Evolutionary conservation across 1,140 invertebrate genomes (phyloP).

Genomic region (Anagrus nilaparvatae): DNA sequence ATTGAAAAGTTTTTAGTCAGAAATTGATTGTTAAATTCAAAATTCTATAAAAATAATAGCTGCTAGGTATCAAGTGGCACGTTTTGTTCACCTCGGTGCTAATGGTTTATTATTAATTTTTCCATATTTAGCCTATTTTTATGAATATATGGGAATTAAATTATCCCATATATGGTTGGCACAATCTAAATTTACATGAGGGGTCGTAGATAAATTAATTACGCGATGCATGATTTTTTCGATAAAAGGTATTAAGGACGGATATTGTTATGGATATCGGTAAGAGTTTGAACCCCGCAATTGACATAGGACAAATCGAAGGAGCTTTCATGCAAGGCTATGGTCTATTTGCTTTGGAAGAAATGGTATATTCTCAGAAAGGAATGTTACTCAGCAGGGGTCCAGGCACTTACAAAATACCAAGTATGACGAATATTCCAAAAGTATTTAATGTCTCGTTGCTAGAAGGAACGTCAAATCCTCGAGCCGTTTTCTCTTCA

Average conservation of each 20-base stretch:
- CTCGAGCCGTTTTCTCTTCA: slow-evolving; percentile 84
- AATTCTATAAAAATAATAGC: too few relatives aligned
- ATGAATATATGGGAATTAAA: too few relatives aligned
- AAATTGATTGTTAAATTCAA: too few relatives aligned
- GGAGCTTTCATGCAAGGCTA: slow-evolving; percentile 88
- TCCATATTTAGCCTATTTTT: too few relatives aligned
- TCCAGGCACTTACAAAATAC: slow-evolving; percentile 90
- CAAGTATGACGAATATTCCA: slow-evolving; percentile 82
- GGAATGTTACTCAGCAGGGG: slow-evolving; percentile 73
- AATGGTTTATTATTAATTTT: too few relatives aligned
- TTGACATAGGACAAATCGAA: slow-evolving; percentile 92
- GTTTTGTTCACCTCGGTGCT: too few relatives aligned
- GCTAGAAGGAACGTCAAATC: slow-evolving; percentile 77
- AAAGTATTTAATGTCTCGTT: slow-evolving; percentile 85
- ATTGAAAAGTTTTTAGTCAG: too few relatives aligned
- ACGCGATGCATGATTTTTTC: too few relatives aligned
- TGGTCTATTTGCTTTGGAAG: slow-evolving; percentile 81
- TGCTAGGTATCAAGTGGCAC: too few relatives aligned
- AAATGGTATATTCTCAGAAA: slow-evolving; percentile 70
- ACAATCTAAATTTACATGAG: slow-evolving; percentile 6
- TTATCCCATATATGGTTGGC: neutral
- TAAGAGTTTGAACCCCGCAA: slow-evolving; percentile 86
- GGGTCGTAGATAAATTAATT: slow-evolving; percentile 1
- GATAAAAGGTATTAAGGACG: slow-evolving; percentile 60
- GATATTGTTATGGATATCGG: slow-evolving; percentile 95